Conservation (phyloP, 2,113 vertebrate genomes). For the Ahaetulla prasina region DNA sequence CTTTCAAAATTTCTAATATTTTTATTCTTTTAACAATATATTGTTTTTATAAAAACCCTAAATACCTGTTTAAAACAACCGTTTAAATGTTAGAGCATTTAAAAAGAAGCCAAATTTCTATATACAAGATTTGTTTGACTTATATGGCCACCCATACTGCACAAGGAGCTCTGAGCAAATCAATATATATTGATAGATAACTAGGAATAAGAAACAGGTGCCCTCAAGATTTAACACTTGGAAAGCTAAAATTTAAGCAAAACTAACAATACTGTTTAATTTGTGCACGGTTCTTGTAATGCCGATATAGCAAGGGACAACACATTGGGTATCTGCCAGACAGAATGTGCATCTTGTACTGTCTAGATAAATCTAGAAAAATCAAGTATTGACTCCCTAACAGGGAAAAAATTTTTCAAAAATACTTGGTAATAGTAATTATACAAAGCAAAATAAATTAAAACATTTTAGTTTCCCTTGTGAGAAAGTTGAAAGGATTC, state of each 20-base stretch:
- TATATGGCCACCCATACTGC: no score
- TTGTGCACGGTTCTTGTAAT: not conserved
- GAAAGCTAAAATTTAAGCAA: conserved; percentile 47
- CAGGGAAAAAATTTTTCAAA: not conserved
- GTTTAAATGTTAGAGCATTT: conserved; percentile 55
- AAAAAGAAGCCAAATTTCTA: conserved; percentile 69
- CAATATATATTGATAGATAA: conserved; percentile 28
- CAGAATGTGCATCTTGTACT: not conserved
- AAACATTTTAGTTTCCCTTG: not conserved
- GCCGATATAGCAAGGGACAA: not conserved
- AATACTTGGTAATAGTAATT: not conserved
- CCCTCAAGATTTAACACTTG: conserved; percentile 6
- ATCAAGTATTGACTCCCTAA: not conserved
- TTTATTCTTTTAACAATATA: no score
- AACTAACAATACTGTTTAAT: not conserved
- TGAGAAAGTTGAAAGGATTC: not conserved
- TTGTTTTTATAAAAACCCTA: no score
- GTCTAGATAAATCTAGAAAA: not conserved
- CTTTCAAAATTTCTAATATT: no score
- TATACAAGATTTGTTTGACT: conserved; percentile 37
- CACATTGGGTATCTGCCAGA: not conserved
- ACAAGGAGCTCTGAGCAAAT: no score
- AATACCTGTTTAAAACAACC: not conserved
- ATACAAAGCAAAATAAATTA: not conserved
- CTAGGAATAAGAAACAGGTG: not conserved